Conservation (phyloP, 92 coral and sea anemone species). For the Palythoa grandiflora region DNA sequence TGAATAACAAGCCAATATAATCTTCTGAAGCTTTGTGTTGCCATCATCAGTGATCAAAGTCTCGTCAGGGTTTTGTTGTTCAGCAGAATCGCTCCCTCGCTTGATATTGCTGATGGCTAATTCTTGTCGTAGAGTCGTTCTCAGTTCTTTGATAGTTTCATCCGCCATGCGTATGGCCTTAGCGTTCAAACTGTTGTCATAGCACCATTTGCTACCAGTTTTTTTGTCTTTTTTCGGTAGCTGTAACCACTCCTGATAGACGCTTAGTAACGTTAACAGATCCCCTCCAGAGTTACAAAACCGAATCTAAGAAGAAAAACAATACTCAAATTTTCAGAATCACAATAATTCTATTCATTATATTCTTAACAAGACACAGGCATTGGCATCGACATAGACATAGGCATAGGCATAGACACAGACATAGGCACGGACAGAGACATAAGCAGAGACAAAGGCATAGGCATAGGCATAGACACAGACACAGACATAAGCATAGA, state of each 20-base stretch:
- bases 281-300: conserved; percentile 94
- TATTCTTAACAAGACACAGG: not conserved
- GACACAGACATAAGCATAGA: no score
- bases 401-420: no score
- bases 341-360: not conserved
- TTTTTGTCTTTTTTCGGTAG: conserved; percentile 46
- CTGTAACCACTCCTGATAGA: conserved; percentile 71
- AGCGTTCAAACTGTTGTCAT: conserved; percentile 82
- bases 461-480: no score
- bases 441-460: no score
- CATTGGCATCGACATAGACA: no score
- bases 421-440: no score
- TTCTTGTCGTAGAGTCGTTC: conserved; percentile 67
- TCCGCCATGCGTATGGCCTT: conserved; percentile 93
- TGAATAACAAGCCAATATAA: conserved; percentile 76
- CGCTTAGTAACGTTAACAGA: conserved; percentile 84
- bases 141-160: conserved; percentile 85
- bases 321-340: not conserved
- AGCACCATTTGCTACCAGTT: conserved; percentile 82
- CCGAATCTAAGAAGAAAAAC: conserved; percentile 38
- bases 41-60: conserved; percentile 33
- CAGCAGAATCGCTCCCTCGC: conserved; percentile 3
- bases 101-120: conserved; percentile 34
- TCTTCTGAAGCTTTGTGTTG: conserved; percentile 72
- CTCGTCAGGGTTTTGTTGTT: not conserved